Base-by-base conservation (phyloP, 2,888 invertebrate genomes). In the Agrochola macilenta region DNA sequence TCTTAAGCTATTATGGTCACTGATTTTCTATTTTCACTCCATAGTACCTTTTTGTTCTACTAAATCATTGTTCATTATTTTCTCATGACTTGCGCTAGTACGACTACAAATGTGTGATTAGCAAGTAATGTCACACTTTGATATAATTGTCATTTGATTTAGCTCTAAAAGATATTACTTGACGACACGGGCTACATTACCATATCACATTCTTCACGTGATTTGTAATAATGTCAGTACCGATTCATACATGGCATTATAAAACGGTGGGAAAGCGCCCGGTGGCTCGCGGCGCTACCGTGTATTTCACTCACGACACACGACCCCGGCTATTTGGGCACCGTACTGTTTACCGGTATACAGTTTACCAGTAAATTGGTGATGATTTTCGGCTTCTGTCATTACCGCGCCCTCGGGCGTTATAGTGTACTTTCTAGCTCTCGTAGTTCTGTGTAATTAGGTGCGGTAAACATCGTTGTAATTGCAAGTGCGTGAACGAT, bases 321-420 rank as follows among this genome's bases (percentile, higher is more conserved):
- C 91, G 92, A 91, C 92, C 91, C 90, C 91, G 91, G 92, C 92
- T 94, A 93, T 95, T 95, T 93, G 95, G 89, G 93, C 93, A 94
- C 93, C 91, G 93, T 93, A 93, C 92, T 93, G 92, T 92, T 91
- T 92, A 93, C 90, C 90, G 88, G 93, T 93, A 95, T 94, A 92
- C 92, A 92, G 92, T 92, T 91, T 91, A 93, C 90, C 89, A 86
- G 93, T 93, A 95, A 95, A 95, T 96, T 94, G 93, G 89, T 94
- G 93, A 95, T 95, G 93, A 94, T 94, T 94, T 95, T 95, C 94
- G 94, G 94, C 95, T 96, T 94, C 95, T 95, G 96, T 94, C 93
- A 95, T 95, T 94, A 95, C 93, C 88, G 90, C 85, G 90, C 91
- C 93, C 87, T 26, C 75, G 76, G 84, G 93, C 92, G 84, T 80